Evolutionary conservation across 2,888 invertebrate species (phyloP).

Genomic region (Pseudoips prasinana): DNA sequence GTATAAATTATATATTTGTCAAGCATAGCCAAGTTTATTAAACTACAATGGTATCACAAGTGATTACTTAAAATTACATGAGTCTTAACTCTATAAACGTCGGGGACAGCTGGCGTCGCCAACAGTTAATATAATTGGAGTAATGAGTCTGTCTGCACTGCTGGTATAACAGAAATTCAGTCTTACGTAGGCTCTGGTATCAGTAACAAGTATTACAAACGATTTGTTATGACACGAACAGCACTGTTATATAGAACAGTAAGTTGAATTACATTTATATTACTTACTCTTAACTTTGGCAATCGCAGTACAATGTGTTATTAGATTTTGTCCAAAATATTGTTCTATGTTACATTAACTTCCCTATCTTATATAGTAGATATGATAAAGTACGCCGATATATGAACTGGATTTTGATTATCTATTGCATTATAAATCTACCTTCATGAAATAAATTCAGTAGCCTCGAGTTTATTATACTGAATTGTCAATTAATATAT

Average conservation of each 20-base stretch:
- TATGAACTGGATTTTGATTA: no score
- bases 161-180: constrained; percentile 35
- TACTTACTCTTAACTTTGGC: constrained; percentile 36
- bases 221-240: constrained; percentile 17
- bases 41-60: constrained; percentile 37
- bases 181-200: constrained; percentile 32
- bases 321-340: constrained; percentile 9
- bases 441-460: no score
- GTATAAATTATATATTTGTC: constrained; percentile 19
- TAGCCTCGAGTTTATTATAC: no score
- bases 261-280: constrained; percentile 22
- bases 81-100: constrained; percentile 27
- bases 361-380: constrained; percentile 11
- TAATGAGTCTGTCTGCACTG: constrained; percentile 32
- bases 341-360: constrained; percentile 9
- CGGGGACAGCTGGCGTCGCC: constrained; percentile 10
- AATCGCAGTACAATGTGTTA: constrained; percentile 24
- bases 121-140: constrained; percentile 33
- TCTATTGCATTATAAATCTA: no score
- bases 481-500: no score
- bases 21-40: constrained; percentile 37
- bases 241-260: constrained; percentile 23
- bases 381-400: constrained; percentile 3
- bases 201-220: constrained; percentile 17
- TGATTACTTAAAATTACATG: constrained; percentile 32